Evolutionary conservation across 2,888 invertebrate genomes (phyloP), one percentile per base, ranked within the genome.

Genomic region (Xestia ashworthii): DNA sequence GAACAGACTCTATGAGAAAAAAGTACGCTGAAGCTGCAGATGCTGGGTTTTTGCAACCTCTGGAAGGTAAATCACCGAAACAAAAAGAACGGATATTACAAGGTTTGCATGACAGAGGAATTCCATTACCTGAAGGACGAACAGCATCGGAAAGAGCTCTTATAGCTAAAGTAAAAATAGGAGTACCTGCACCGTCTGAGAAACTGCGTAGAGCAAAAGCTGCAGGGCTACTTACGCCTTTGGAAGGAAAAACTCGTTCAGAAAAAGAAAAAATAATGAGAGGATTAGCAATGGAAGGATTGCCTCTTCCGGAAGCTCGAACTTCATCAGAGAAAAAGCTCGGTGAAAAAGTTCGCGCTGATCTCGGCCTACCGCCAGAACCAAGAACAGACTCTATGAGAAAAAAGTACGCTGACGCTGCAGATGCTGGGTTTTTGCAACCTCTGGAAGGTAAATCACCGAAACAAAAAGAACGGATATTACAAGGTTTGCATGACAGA

Each of bases 391-490:
- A 32, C 32, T 32, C 32, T 3, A 32, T 32, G 32, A 32, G 32
- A 32, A 3, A 32, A 32, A 32, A 32, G 32, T 32, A 32, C 32
- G 32, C 32, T 32, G 32, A 32, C 1, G 32, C 32, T 1, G 32
- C 32, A 32, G 32, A 32, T 32, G 32, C 32, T 32, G 32, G 32
- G 32, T 32, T 32, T 32, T 32, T 32, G 32, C 32, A 32, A 32
- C 32, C 32, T 32, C 32, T 32, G 32, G 32, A 32, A 32, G 32
- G 32, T 32, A 32, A 32, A 32, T 32, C 32, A 32, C 32, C 16
- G 0, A 22, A 12, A 48, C 46, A 71, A 55, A 87, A 77, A 0
- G 87, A 89, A 82, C 87, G 83, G 4, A 41, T 83, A 4, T 91
- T 90, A 0, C 89, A 90, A 76, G 85, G 80, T 55, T 80, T 84